Evolutionary conservation across 2,113 vertebrate genomes (phyloP).

Genomic region (Entomyzon cyanotis): DNA sequence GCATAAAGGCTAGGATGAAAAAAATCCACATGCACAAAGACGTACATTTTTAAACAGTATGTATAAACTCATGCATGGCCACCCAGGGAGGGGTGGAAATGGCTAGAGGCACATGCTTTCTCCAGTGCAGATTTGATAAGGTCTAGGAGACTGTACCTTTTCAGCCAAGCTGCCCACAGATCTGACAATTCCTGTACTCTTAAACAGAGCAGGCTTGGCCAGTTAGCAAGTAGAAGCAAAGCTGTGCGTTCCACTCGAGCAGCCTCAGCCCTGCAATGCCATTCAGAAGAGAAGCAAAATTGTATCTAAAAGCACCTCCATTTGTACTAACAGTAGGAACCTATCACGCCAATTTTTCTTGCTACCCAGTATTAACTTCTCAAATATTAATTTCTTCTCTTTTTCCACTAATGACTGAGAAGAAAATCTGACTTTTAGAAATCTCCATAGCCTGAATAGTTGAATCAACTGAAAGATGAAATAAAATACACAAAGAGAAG

Average conservation of each 20-base stretch:
- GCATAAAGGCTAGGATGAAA: not conserved
- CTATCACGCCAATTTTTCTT: not conserved
- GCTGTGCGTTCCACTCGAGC: rapidly evolving
- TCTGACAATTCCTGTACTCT: not conserved
- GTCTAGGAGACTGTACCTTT: not conserved
- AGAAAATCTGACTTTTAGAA: not conserved
- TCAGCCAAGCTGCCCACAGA: not conserved
- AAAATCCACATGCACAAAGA: not conserved
- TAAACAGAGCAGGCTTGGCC: not conserved
- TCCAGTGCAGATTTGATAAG: rapidly evolving
- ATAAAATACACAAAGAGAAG: not conserved
- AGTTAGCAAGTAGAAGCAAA: not conserved
- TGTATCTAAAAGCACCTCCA: not conserved
- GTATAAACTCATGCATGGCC: not conserved
- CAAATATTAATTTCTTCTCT: not conserved
- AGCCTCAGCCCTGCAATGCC: not conserved
- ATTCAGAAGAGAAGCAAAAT: not conserved
- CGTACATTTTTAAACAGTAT: not conserved
- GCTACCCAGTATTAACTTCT: not conserved
- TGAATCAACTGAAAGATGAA: not conserved
- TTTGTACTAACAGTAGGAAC: not conserved
- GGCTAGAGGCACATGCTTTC: not conserved
- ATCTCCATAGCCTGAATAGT: not conserved
- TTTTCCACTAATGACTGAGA: not conserved
- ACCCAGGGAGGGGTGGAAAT: not conserved